These are phyloP conservation scores for Zeugodacus cucurbitae DNA, from an alignment of 1,140 invertebrate genomes.

Conservation along the genomic window DNA sequence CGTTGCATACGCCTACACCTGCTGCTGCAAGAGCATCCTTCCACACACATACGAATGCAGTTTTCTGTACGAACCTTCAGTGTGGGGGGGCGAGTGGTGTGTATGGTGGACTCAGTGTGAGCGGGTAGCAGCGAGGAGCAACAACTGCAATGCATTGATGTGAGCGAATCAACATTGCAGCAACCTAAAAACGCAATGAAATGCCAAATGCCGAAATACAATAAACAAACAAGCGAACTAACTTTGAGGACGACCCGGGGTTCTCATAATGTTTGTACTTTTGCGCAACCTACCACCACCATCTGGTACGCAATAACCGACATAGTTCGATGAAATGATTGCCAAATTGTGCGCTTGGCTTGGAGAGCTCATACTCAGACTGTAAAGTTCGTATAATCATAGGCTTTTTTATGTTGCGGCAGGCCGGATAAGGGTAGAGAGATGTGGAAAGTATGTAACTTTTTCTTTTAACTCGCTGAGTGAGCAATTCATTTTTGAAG, in stretches of 20 bases:
- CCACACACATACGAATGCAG: neutral
- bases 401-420: neutral
- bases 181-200: constrained; percentile 5
- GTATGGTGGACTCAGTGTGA: neutral
- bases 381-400: neutral
- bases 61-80: neutral
- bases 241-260: neutral
- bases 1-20: neutral
- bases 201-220: neutral
- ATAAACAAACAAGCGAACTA: neutral
- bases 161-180: neutral
- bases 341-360: neutral
- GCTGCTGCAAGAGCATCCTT: neutral
- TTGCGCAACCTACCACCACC: neutral
- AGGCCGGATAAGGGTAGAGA: neutral
- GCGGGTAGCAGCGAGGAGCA: neutral
- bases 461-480: neutral
- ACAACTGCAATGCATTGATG: neutral
- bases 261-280: neutral
- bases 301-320: neutral
- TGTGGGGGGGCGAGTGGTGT: neutral
- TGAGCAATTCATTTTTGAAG: neutral
- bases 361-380: neutral
- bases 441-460: neutral
- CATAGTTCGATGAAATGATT: neutral